Base-by-base conservation (phyloP, 2,888 invertebrate genomes). In the Nemoura dubitans region DNA sequence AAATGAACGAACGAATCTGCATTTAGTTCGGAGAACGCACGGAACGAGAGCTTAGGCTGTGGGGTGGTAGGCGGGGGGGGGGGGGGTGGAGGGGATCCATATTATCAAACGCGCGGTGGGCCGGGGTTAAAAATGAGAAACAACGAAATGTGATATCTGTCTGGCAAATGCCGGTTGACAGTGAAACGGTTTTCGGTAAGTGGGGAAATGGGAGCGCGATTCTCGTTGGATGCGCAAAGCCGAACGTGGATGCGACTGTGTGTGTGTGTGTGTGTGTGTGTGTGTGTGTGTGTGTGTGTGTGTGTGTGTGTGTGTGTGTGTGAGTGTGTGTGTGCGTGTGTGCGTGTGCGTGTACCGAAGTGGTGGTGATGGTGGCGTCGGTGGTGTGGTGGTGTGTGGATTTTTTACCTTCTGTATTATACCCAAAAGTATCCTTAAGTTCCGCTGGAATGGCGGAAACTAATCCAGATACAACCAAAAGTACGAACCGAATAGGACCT, bases 361-460 rank as follows among this genome's bases (percentile, higher is more conserved):
- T n/a, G n/a, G n/a, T 21, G 59, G 59, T 10, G 59, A 14, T 3
- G 5, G 3, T 21, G 59, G 59, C 59, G 36, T 36, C 10, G 36
- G 36, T 36, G 10, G 36, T 36, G 59, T 59, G 59, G 59, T 59
- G 59, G 21, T 59, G 59, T 59, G 59, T 59, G 59, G 59, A 59
- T 59, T 28, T 6, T 81, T 81, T 30, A 29, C 29, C 29, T 81
- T 30, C 26, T 81, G 29, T 30, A 78, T 26, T 78, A 78, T 78
- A 30, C 81, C 81, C 81, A 30, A 81, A 81, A 30, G 81, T 30
- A 30, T 81, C 81, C n/a, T 81, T 29, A 81, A 81, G 81, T 81
- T 30, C 1, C 81, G 81, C n/a, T 6, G 28, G 28, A 81, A 81
- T 81, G 81, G 28, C 29, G 29, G 81, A 30, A 81, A 81, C 81